These are phyloP conservation scores for Euphydryas editha DNA, from an alignment of 2,888 invertebrate genomes.

Conservation along the genomic window DNA sequence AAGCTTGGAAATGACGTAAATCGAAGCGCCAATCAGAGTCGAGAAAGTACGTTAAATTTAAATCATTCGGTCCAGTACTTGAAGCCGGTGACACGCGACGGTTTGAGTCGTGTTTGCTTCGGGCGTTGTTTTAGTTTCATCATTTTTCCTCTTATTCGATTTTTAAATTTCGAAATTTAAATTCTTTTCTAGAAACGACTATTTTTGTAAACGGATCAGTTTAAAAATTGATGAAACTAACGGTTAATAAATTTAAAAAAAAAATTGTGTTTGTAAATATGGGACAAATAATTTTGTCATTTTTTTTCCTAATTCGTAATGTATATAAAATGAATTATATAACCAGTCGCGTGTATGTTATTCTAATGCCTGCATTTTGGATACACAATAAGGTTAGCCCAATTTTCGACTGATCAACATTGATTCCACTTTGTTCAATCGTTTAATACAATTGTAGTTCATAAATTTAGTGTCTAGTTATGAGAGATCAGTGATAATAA, in stretches of 20 bases:
- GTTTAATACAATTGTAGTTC: constrained; percentile 1
- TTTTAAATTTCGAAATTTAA: neutral
- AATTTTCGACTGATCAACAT: constrained; percentile 35
- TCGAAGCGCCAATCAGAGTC: neutral
- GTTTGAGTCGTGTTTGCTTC: constrained; percentile 30
- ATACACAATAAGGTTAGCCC: constrained; percentile 22
- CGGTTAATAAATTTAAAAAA: constrained; percentile 1
- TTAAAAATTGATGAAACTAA: constrained; percentile 24
- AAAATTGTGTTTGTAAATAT: constrained; percentile 41
- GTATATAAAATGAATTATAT: constrained; percentile 38
- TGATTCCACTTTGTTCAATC: constrained; percentile 35
- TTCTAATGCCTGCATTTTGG: constrained; percentile 32
- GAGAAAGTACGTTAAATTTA: neutral
- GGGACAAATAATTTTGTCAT: constrained; percentile 20
- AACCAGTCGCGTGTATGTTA: constrained; percentile 22
- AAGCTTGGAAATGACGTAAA: neutral
- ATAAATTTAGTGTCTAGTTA: constrained; percentile 6
- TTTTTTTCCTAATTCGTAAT: constrained; percentile 23
- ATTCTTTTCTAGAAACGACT: neutral
- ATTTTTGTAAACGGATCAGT: constrained; percentile 18
- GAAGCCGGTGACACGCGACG: constrained; percentile 22
- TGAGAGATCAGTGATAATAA: constrained; percentile 20
- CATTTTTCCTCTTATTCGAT: constrained; percentile 28
- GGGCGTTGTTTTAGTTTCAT: constrained; percentile 37
- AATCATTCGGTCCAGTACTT: neutral